Base-by-base conservation (phyloP, 1,140 invertebrate species). In the Cylas formicarius region DNA sequence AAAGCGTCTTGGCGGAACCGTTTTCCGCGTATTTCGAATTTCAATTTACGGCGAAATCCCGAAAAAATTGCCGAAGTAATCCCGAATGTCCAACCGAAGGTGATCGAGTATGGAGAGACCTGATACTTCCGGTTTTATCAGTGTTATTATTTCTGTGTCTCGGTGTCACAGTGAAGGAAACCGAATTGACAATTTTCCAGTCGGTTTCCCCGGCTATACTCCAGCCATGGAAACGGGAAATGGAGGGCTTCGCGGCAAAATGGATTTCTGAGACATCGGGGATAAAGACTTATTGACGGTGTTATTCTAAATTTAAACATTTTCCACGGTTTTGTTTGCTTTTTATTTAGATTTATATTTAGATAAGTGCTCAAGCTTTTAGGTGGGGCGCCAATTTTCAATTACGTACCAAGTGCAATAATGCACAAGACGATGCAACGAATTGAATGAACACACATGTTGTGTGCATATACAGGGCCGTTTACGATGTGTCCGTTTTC, bases 141-240 rank as follows among this genome's bases (percentile, higher is more conserved):
- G 38, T 55, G 54, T 55, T 59, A 59, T 59, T 59, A 56, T 59
- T 57, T 50, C 53, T 55, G 55, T 56, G 57, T 55, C 55, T 59
- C n/a, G 53, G 52, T 55, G 55, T 55, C 52, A 56, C 57, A 52
- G 39, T 37, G 41, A 45, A 52, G 50, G 52, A 63, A 68, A 70
- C 67, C 71, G 71, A 73, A 74, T 73, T 74, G 73, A 68, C 72
- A 74, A 74, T 75, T 74, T 74, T 73, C 72, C 72, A 71, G 67
- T 66, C 67, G 68, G 73, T 74, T 75, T 74, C 69, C 66, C 71
- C n/a, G n/a, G 63, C 68, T 66, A 68, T 48, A 67, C 48, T 39
- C 47, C 37, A 44, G 34, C 42, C 38, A 46, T 50, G 53, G 50
- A 52, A 40, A 53, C 52, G 55, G 53, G 53, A 55, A 55, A 57